phyloP scores from a whole-genome alignment of 2,797 vertebrate genomes.

The Etheostoma perlongum region DNA sequence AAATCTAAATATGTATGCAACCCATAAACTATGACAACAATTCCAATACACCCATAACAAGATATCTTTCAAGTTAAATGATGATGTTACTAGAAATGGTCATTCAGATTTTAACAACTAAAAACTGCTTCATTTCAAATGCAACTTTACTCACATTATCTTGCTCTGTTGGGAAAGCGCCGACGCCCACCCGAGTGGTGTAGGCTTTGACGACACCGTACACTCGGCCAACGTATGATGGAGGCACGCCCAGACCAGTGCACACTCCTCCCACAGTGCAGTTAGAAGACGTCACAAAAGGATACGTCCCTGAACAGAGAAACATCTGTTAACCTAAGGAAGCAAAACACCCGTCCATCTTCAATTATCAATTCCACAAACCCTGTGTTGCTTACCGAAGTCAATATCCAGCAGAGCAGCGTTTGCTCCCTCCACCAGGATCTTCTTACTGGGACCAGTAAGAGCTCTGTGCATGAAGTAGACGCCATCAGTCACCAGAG shows the following conservation, averaged over 20 bases:
- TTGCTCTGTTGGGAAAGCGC: slow-evolving; percentile 89
- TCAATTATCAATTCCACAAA: neutral
- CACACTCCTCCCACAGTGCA: slow-evolving; percentile 89
- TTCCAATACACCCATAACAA: neutral
- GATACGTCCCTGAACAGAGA: slow-evolving; percentile 83
- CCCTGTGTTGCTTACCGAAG: slow-evolving; percentile 80
- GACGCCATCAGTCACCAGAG: slow-evolving; percentile 88
- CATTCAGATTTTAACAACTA: neutral
- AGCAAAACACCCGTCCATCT: neutral
- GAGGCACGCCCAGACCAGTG: slow-evolving; percentile 87
- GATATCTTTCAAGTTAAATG: neutral
- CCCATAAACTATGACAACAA: neutral
- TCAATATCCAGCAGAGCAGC: slow-evolving; percentile 89
- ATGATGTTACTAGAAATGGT: neutral
- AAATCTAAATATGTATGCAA: neutral
- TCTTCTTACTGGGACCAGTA: slow-evolving; percentile 87
- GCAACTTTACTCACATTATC: slow-evolving; percentile 80
- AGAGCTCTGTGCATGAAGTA: slow-evolving; percentile 89
- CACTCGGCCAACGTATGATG: slow-evolving; percentile 84
- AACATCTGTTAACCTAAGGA: slow-evolving; percentile 9
- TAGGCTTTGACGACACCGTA: slow-evolving; percentile 90
- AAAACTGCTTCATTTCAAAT: neutral
- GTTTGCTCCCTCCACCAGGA: slow-evolving; percentile 89
- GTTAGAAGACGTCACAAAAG: slow-evolving; percentile 89
- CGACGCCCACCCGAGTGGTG: slow-evolving; percentile 88